Evolutionary conservation across 2,113 vertebrate genomes (phyloP).

Genomic region (Crotalus viridis): DNA sequence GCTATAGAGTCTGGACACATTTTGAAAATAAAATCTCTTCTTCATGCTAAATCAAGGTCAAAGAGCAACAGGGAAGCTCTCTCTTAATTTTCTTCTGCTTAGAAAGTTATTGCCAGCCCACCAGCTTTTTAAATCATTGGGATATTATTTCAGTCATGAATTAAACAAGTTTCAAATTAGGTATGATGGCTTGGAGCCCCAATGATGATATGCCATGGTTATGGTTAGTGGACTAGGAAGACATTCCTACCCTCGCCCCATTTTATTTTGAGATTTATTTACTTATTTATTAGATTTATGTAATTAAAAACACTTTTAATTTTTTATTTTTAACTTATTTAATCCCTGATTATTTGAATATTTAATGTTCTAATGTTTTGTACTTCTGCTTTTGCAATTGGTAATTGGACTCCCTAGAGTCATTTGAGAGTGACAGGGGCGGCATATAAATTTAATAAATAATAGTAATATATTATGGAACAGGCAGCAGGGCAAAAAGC

Average conservation of each 20-base stretch:
- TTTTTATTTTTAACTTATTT: neutral
- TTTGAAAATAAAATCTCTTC: conserved; percentile 21
- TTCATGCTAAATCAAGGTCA: conserved; percentile 36
- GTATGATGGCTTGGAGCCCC: neutral
- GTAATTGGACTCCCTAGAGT: neutral
- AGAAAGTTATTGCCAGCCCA: conserved; percentile 26
- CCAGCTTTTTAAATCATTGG: conserved; percentile 7
- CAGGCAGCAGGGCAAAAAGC: conserved; percentile 6
- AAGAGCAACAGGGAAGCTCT: conserved; percentile 35
- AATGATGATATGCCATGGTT: neutral
- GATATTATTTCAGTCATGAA: conserved; percentile 38
- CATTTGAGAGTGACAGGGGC: neutral
- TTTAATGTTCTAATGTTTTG: neutral
- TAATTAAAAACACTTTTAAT: too few species aligned
- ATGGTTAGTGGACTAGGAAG: neutral
- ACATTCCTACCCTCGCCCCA: neutral
- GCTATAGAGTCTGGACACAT: neutral
- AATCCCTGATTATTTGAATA: neutral
- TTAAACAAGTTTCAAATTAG: conserved; percentile 39
- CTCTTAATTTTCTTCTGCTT: conserved; percentile 29
- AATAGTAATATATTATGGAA: conserved; percentile 5
- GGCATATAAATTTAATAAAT: neutral
- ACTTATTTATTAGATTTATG: neutral
- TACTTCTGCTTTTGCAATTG: neutral
- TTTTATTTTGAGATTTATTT: neutral